Evolutionary conservation across 2,797 vertebrate genomes (phyloP), one percentile per base, ranked within the genome.

Genomic region (Xenentodon cancila): DNA sequence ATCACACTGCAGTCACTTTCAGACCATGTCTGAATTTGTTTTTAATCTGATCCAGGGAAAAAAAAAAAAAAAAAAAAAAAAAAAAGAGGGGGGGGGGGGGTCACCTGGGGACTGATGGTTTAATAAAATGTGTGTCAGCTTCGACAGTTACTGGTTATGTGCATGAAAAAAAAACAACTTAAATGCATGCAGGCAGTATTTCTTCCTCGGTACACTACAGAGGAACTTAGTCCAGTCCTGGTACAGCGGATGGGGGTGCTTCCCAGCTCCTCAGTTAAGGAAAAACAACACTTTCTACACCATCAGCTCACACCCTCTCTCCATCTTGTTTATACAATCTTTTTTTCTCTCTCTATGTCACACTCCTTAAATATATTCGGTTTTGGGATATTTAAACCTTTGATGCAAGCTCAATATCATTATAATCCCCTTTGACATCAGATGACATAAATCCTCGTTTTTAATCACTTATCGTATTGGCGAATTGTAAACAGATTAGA

Each of bases 401-500:
- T 1, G 4, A 37, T 30, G 1, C 19, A 44, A 44, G 66, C 53
- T 55, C 49, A 52, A 25, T 55, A 46, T 69, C 72, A 59, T 6
- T 0, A 66, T 53, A 56, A 73, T 15, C 63, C 58, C 45, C 48
- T 68, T 42, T 25, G 49, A 59, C 30, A 44, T 48, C 44, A 59
- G 48, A 46, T 56, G 5, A 19, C 43, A 49, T 44, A 19, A 1
- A 53, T 51, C 8, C 19, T 53, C 0, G 2, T 40, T 25, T 66
- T 25, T 37, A 3, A 53, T 54, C 46, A 34, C 27, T 40, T 50
- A 22, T 61, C 11, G n/a, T 19, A 20, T 16, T 4, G 34, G 0
- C 43, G 1, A 19, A 12, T 1, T 22, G 30, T 69, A 53, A 69
- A 74, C 27, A 40, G 37, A 62, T 16, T n/a, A 76, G 43, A 53